Percentiles rank a stretch among this genome's conserved stretches.
These are phyloP conservation scores for Lumbricus terrestris DNA, from an alignment of 2,888 invertebrate species.

Conservation along the genomic window DNA sequence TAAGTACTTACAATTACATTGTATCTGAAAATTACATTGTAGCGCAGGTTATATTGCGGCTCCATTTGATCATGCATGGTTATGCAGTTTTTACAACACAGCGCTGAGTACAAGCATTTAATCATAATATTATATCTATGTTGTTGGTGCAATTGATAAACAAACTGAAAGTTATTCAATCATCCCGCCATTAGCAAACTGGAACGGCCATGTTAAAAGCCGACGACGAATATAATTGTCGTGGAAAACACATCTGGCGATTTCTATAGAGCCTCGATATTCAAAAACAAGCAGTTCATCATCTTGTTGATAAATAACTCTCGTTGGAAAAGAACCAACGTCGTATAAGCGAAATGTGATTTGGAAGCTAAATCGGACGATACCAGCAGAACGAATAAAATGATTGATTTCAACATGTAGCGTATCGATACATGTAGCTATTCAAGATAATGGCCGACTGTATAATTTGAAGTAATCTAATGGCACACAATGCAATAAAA, in stretches of 20 bases:
- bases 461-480: too few relatives aligned
- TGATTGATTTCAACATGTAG: neutral
- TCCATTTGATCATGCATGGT: too few relatives aligned
- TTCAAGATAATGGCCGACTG: neutral
- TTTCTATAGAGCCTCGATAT: neutral
- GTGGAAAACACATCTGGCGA: neutral
- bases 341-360: neutral
- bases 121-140: neutral
- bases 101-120: too few relatives aligned
- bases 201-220: neutral
- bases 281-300: neutral
- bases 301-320: neutral
- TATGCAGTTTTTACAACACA: neutral
- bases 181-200: neutral
- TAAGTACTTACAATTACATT: neutral
- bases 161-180: neutral
- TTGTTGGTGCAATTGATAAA: neutral
- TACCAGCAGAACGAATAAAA: neutral
- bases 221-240: neutral
- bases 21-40: neutral
- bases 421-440: neutral
- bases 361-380: neutral
- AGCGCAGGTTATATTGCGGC: neutral
- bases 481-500: neutral
- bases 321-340: neutral